A percentile compares a stretch with the other conserved stretches of the same genome.
Evolutionary conservation across 2,113 vertebrate species (phyloP).

Genomic region (Anguilla rostrata): DNA sequence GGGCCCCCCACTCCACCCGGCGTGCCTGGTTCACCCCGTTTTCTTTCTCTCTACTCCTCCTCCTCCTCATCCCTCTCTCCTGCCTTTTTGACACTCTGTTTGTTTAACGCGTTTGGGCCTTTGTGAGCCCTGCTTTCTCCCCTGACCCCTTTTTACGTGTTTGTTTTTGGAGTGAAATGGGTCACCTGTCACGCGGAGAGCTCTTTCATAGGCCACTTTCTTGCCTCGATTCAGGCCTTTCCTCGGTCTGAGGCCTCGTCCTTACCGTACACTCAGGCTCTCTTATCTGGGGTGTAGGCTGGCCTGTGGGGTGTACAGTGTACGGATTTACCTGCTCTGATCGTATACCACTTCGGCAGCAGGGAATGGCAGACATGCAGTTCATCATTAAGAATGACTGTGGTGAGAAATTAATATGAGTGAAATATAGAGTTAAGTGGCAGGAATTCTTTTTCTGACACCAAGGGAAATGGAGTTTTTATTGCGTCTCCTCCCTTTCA

Average conservation of each 20-base stretch:
- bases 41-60: background rate
- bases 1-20: background rate
- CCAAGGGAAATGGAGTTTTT: background rate
- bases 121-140: background rate
- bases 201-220: background rate
- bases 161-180: constrained; percentile 11
- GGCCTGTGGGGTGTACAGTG: background rate
- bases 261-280: background rate
- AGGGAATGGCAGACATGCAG: background rate
- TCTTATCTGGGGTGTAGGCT: background rate
- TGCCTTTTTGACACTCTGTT: background rate
- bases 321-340: background rate
- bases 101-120: background rate
- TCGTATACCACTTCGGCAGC: background rate
- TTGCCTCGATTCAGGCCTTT: background rate
- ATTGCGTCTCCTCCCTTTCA: background rate
- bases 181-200: background rate
- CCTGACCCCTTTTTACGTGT: background rate
- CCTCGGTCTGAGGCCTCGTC: background rate
- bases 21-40: background rate
- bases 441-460: background rate
- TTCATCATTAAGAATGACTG: background rate
- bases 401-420: background rate
- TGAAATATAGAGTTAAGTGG: background rate
- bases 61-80: background rate